Conservation (phyloP, 1,140 invertebrate species). For the Trachelipus rathkii region DNA sequence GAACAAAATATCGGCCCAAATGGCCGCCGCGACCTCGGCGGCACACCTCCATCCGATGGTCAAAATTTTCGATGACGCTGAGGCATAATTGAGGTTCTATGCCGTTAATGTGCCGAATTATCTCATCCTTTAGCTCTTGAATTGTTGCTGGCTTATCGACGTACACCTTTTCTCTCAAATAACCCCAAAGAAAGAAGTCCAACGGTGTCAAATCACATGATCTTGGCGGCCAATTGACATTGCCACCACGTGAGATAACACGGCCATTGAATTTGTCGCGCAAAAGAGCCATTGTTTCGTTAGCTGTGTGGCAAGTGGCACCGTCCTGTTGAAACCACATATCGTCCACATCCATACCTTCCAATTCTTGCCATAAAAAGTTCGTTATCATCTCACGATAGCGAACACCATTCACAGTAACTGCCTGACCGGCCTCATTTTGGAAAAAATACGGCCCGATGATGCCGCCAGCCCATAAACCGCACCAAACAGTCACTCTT, state of each 20-base stretch:
- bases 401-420: constrained; percentile 18
- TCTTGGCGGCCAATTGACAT: constrained; percentile 51
- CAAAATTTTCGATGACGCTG: neutral
- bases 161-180: constrained; percentile 26
- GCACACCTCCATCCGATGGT: neutral
- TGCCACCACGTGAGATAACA: constrained; percentile 45
- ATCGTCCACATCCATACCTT: neutral
- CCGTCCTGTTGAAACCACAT: constrained; percentile 21
- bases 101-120: neutral
- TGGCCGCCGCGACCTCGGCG: neutral
- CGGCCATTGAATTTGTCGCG: neutral
- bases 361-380: constrained; percentile 1
- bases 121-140: neutral
- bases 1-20: neutral
- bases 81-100: neutral
- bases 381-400: neutral
- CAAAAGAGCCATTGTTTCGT: neutral
- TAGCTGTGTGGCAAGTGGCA: constrained; percentile 14
- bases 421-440: constrained; percentile 39
- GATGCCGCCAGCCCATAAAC: constrained; percentile 49
- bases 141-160: constrained; percentile 12
- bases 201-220: constrained; percentile 51
- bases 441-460: constrained; percentile 46
- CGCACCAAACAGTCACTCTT: constrained; percentile 49
- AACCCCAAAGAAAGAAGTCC: constrained; percentile 53